phyloP scores from a whole-genome alignment of 2,797 vertebrate species.

The Erethizon dorsatum region DNA sequence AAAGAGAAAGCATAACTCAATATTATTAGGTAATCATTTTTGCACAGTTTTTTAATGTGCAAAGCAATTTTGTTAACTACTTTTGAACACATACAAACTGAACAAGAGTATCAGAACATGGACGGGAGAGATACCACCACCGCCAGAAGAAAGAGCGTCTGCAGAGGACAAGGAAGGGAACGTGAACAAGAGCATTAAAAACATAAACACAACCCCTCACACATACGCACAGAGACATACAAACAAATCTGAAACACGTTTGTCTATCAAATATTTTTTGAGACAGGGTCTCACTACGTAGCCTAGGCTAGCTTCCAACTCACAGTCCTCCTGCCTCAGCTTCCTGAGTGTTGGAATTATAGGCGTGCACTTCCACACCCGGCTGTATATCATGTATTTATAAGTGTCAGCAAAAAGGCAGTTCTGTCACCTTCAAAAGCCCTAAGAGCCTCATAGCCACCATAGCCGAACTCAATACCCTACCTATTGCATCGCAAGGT shows the following conservation, averaged over 20 bases:
- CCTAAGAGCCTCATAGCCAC: background rate
- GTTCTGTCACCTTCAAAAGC: constrained; percentile 8
- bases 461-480: background rate
- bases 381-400: background rate
- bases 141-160: background rate
- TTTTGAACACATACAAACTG: background rate
- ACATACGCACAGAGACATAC: background rate
- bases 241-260: background rate
- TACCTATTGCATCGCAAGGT: background rate
- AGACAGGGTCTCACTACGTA: background rate
- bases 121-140: background rate
- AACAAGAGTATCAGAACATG: background rate
- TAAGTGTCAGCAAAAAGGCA: background rate
- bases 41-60: background rate
- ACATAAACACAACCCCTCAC: background rate
- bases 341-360: background rate
- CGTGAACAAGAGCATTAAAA: background rate
- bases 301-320: background rate
- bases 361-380: background rate
- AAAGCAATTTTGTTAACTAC: background rate
- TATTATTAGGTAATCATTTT: background rate
- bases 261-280: background rate
- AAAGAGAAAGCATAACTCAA: background rate
- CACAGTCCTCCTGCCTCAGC: background rate
- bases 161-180: background rate